A percentile compares a stretch with the other conserved stretches of the same genome.
Conservation (phyloP, 2,113 vertebrate species). For the Chauna torquata region DNA sequence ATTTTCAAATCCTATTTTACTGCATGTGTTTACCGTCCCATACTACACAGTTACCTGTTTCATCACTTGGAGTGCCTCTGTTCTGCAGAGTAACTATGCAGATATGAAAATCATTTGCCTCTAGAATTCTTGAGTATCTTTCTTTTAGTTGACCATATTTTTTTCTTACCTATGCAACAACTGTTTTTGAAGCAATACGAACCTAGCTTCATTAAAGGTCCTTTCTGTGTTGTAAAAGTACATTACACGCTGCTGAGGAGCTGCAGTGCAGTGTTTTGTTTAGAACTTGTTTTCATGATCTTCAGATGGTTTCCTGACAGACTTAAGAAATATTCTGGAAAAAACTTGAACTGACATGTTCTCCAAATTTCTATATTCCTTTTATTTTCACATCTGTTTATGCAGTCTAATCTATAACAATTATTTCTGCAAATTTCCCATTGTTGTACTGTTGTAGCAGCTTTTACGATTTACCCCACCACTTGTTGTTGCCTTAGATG, state of each 20-base stretch:
- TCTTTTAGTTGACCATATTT: not conserved
- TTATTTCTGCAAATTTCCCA: not conserved
- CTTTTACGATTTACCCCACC: not conserved
- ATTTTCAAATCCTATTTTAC: not conserved
- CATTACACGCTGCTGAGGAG: not conserved
- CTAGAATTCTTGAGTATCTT: not conserved
- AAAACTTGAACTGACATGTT: not conserved
- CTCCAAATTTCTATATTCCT: not conserved
- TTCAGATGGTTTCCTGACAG: not conserved
- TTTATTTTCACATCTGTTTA: not conserved
- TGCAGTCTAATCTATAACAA: not conserved
- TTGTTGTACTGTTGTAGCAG: not conserved
- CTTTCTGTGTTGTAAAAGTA: not conserved
- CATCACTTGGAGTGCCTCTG: not conserved
- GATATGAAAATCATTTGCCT: not conserved
- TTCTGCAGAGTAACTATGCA: not conserved
- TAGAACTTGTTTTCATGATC: not conserved
- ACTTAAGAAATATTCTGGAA: not conserved
- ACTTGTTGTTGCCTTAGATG: accelerated
- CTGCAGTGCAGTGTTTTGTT: not conserved
- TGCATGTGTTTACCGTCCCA: not conserved
- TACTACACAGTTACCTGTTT: not conserved
- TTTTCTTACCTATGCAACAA: not conserved
- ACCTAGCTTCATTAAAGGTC: not conserved
- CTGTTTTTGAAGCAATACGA: accelerated